Base-by-base conservation (phyloP, 2,888 invertebrate species). In the Sacculina carcini region DNA sequence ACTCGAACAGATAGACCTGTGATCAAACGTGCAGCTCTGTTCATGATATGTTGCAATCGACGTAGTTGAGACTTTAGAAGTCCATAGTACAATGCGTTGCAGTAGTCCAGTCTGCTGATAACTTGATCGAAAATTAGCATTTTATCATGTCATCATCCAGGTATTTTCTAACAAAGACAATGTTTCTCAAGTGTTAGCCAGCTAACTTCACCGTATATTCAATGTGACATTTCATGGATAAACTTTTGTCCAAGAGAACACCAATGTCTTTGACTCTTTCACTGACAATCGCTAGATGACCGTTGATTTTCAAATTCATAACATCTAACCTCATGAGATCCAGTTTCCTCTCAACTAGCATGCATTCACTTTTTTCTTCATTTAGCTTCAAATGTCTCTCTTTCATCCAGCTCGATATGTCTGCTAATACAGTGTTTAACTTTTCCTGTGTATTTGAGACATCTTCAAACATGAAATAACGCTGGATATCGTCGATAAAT, bases 161-260 rank as follows among this genome's bases (percentile, higher is more conserved):
- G 28, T 46, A 46, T 21, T 46, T 46, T 46, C 46, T 46, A 24
- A 46, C 46, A 23, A 46, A 46, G 24, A 16, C 46, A 10, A 46
- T 40, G 16, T 46, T 46, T 9, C 46, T 10, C 24, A 46, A 46
- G 9, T 46, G 46, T 12, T 46, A 46, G 9, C 46, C 46, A 10
- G 46, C 23, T 46, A 46, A 26, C 28, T 16, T 46, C 24, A 46
- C 46, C 9, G n/a, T 46, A 10, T 46, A 7, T 24, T 46, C 28
- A 10, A 46, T 23, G 23, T 46, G 46, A 10, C 28, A 24, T 46
- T 40, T 40, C 9, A 40, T 7, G 7, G 16, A 40, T 40, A 40
- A 40, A n/a, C 21, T 40, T 16, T 21, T 19, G 21, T 40, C 40
- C 40, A 40, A 16, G 19, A 40, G n/a, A 16, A 40, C 40, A 19